A percentile compares a stretch with the other conserved stretches of the same genome.
Evolutionary conservation across 2,888 invertebrate species (phyloP).

Genomic region (Malthinus flaveolus): DNA sequence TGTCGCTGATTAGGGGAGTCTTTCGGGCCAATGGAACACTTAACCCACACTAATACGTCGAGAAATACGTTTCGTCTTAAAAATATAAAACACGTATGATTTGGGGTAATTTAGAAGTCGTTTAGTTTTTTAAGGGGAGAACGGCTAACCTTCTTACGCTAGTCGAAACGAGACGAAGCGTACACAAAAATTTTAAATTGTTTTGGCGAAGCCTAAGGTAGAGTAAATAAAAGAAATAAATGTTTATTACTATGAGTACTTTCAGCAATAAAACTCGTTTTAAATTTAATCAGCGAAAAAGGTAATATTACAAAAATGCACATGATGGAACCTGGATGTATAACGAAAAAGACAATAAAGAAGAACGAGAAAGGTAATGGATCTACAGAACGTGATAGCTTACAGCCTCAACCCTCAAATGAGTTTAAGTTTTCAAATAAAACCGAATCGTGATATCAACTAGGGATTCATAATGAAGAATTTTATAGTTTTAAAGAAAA

Average conservation of each 20-base stretch:
- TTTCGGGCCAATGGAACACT: constrained; percentile 33
- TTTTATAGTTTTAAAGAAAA: constrained; percentile 30
- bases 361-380: constrained; percentile 40
- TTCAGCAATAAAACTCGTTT: constrained; percentile 5
- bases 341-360: constrained; percentile 38
- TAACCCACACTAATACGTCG: constrained; percentile 29
- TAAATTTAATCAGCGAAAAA: constrained; percentile 8
- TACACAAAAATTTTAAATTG: no score
- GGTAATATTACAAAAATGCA: constrained; percentile 8
- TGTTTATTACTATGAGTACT: constrained; percentile 5
- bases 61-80: constrained; percentile 22
- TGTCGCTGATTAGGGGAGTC: constrained; percentile 52
- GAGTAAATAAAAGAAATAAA: constrained; percentile 1
- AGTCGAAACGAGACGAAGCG: no score
- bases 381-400: constrained; percentile 39
- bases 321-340: constrained; percentile 9
- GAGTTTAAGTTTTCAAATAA: constrained; percentile 43
- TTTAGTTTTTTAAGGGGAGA: no score
- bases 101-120: no score
- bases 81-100: no score
- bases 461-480: constrained; percentile 38
- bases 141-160: no score
- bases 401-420: constrained; percentile 39
- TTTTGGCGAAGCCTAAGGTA: no score
- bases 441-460: constrained; percentile 41